These are phyloP conservation scores for Pocillopora verrucosa DNA, from an alignment of 64 coral and sea anemone species.

Conservation along the genomic window DNA sequence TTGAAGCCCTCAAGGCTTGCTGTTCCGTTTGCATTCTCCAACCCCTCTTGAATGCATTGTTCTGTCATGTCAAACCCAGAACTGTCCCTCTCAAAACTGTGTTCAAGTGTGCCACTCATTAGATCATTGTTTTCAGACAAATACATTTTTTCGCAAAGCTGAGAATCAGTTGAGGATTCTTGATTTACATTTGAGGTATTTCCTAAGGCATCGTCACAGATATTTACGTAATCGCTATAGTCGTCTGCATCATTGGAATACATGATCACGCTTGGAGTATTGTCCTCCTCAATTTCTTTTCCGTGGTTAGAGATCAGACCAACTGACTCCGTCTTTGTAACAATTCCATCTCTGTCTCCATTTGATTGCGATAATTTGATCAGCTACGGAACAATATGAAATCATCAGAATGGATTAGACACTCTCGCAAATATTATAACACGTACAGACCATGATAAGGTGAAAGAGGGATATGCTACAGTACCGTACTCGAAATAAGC, in stretches of 20 bases:
- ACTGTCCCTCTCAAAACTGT: not conserved
- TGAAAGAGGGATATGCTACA: too few relatives aligned
- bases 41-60: not conserved
- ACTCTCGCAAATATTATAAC: too few relatives aligned
- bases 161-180: not conserved
- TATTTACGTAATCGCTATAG: too few relatives aligned
- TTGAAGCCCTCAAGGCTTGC: not conserved
- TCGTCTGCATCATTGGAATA: too few relatives aligned
- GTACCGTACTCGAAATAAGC: too few relatives aligned
- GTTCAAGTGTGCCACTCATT: not conserved
- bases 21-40: not conserved
- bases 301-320: not conserved
- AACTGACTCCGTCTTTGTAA: not conserved
- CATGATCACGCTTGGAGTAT: not conserved
- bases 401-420: not conserved
- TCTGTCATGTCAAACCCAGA: not conserved
- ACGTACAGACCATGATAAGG: too few relatives aligned
- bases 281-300: not conserved
- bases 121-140: not conserved
- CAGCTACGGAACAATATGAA: not conserved
- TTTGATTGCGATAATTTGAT: not conserved
- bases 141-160: not conserved
- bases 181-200: not conserved
- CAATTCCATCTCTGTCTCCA: not conserved
- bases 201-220: not conserved